Conservation (phyloP, 1,140 invertebrate species). For the Pantala flavescens region DNA sequence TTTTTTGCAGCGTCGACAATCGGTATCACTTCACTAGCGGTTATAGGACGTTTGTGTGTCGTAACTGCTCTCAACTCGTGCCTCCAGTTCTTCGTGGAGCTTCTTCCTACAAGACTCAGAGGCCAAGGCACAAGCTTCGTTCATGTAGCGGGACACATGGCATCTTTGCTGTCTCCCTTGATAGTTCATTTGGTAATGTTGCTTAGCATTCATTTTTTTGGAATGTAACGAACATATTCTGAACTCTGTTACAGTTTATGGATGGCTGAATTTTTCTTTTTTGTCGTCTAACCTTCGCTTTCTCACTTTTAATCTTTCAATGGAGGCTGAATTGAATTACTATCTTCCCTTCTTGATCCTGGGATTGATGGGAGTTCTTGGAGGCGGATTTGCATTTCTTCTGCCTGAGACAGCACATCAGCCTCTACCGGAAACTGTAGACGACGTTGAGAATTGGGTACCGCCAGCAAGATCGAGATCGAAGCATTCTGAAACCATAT, state of each 20-base stretch:
- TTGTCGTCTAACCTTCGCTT: too few species aligned
- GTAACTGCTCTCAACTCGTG: constrained; percentile 47
- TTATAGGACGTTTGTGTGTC: not conserved
- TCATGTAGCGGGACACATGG: not conserved
- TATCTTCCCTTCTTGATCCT: constrained; percentile 69
- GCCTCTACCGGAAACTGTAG: constrained; percentile 72
- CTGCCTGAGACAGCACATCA: constrained; percentile 77
- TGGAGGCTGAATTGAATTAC: not conserved
- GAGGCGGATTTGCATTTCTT: constrained; percentile 66
- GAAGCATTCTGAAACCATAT: not conserved
- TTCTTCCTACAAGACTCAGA: not conserved
- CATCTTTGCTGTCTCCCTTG: not conserved
- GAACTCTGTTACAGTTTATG: too few species aligned
- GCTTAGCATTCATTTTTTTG: too few species aligned
- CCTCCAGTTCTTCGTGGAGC: constrained; percentile 59
- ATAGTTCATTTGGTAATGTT: not conserved
- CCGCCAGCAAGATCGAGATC: not conserved
- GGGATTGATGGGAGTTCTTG: constrained; percentile 66
- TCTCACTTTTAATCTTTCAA: too few species aligned
- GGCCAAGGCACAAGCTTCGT: not conserved
- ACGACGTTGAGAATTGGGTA: constrained; percentile 59
- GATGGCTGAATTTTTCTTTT: too few species aligned
- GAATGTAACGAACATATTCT: too few species aligned
- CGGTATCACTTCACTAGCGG: not conserved
- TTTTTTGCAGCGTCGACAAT: not conserved